These are phyloP conservation scores for Corythaeola cristata DNA, from an alignment of 2,113 vertebrate species.

Conservation along the genomic window DNA sequence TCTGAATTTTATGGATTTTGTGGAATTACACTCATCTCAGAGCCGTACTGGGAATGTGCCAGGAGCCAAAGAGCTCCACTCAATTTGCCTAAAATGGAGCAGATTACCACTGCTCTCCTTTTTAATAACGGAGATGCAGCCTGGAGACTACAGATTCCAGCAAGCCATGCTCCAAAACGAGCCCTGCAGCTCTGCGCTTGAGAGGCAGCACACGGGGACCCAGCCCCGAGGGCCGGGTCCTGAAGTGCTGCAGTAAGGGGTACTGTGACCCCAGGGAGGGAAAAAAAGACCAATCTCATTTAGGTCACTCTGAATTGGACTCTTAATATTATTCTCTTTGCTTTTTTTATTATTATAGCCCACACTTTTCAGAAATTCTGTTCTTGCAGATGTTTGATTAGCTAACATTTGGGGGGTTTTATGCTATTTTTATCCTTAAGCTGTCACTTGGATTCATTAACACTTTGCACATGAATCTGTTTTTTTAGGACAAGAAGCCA, in stretches of 20 bases:
- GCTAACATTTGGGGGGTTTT: neutral
- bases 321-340: neutral
- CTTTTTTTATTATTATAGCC: neutral
- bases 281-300: neutral
- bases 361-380: neutral
- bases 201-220: neutral
- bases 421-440: constrained; percentile 38
- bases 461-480: constrained; percentile 1
- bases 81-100: constrained; percentile 62
- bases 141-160: constrained; percentile 56
- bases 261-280: neutral
- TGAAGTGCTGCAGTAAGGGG: neutral
- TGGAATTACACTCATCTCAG: constrained; percentile 30
- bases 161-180: neutral
- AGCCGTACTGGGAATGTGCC: constrained; percentile 11
- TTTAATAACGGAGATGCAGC: constrained; percentile 38
- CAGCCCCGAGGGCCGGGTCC: neutral
- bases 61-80: constrained; percentile 40
- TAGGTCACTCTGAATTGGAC: neutral
- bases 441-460: constrained; percentile 28
- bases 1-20: constrained; percentile 27
- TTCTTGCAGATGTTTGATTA: neutral
- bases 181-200: neutral
- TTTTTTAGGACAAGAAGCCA: constrained; percentile 44
- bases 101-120: constrained; percentile 45